These are phyloP conservation scores for Drosophila auraria DNA, from an alignment of 1,140 invertebrate genomes.

Conservation along the genomic window DNA sequence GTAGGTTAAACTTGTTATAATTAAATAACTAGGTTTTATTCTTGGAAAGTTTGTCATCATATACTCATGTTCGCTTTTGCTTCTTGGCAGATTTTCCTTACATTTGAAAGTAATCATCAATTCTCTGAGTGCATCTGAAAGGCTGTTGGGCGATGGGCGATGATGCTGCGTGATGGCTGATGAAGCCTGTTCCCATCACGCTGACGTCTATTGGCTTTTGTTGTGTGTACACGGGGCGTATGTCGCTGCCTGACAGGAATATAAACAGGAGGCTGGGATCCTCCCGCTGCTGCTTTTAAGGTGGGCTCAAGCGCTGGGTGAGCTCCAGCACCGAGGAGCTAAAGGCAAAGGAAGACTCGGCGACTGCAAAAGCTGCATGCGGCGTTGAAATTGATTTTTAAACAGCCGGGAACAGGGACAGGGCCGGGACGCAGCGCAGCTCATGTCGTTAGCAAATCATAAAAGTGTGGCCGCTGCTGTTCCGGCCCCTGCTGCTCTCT, in stretches of 20 bases:
- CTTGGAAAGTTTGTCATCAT: no score
- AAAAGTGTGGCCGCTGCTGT: constrained; percentile 62
- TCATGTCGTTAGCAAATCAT: constrained; percentile 81
- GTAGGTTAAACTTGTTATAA: not conserved
- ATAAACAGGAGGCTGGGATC: constrained; percentile 58
- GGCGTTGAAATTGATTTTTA: constrained; percentile 78
- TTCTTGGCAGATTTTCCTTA: not conserved
- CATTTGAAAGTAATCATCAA: not conserved
- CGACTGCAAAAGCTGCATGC: constrained; percentile 51
- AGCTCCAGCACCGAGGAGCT: not conserved
- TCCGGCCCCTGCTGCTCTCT: constrained; percentile 24
- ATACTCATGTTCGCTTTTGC: no score
- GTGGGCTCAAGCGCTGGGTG: not conserved
- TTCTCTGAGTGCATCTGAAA: constrained; percentile 17
- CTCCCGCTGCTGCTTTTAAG: constrained; percentile 16
- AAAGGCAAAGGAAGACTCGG: not conserved
- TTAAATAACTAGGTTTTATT: no score
- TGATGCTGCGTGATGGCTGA: constrained; percentile 46
- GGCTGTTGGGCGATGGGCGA: constrained; percentile 22
- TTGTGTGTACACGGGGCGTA: constrained; percentile 48
- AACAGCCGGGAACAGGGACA: constrained; percentile 56
- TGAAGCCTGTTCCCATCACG: constrained; percentile 48
- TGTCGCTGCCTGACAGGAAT: constrained; percentile 69
- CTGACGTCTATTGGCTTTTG: constrained; percentile 81
- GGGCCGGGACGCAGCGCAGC: constrained; percentile 33